A percentile compares a stretch with the other conserved stretches of the same genome.
Conservation (phyloP, 2,888 invertebrate species). For the Lepeophtheirus nordmannii region DNA sequence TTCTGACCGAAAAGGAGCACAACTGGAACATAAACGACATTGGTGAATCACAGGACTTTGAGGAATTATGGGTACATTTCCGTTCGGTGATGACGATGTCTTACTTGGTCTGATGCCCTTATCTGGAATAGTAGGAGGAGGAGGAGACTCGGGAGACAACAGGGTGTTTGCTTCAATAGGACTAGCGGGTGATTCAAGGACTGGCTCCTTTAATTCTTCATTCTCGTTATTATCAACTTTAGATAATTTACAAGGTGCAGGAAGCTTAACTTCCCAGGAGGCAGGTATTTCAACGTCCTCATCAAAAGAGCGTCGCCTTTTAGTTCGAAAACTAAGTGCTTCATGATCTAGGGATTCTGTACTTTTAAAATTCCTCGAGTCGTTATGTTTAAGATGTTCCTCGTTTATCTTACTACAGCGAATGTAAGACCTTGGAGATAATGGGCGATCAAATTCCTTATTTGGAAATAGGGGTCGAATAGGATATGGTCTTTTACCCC, state of each 20-base stretch:
- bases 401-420: too few species aligned
- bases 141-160: constrained; percentile 1
- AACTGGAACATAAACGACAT: constrained; percentile 19
- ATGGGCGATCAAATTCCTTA: too few species aligned
- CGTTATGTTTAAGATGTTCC: too few species aligned
- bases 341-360: too few species aligned
- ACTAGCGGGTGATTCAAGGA: background rate
- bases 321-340: too few species aligned
- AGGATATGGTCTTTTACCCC: too few species aligned
- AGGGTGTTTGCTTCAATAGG: background rate
- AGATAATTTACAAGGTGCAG: background rate
- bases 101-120: background rate
- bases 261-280: background rate
- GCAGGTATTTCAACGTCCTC: too few species aligned
- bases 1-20: background rate
- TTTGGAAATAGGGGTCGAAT: too few species aligned
- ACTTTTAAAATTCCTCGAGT: too few species aligned
- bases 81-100: background rate
- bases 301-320: too few species aligned
- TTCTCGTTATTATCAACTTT: background rate
- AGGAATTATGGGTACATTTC: background rate
- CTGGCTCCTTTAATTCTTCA: too few species aligned
- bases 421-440: too few species aligned
- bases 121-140: background rate
- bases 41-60: background rate